These are phyloP conservation scores for Equus przewalskii DNA, from an alignment of 2,113 vertebrate genomes.

Conservation along the genomic window DNA sequence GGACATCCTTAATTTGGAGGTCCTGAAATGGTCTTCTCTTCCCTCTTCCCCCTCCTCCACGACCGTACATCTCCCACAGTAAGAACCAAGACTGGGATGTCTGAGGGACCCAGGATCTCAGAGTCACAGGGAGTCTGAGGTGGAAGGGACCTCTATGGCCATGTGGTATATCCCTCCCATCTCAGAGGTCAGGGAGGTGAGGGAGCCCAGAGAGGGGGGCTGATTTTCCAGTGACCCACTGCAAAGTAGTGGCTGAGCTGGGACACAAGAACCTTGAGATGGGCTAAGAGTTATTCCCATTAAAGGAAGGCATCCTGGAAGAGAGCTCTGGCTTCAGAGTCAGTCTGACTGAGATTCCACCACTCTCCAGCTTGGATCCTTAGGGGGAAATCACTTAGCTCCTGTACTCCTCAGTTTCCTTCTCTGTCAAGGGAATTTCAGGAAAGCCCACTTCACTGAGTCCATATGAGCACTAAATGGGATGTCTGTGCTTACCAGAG, in stretches of 20 bases:
- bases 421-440: not conserved
- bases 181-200: not conserved
- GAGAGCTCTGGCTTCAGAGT: not conserved
- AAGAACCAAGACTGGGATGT: not conserved
- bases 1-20: not conserved
- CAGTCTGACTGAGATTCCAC: rapidly evolving
- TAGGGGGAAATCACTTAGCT: not conserved
- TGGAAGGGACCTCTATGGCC: no score
- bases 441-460: not conserved
- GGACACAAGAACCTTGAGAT: not conserved
- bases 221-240: not conserved
- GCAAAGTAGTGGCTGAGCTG: no score
- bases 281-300: not conserved
- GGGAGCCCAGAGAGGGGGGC: not conserved
- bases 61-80: slow-evolving; percentile 3
- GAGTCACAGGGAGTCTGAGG: not conserved
- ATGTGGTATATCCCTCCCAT: not conserved
- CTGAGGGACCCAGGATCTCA: not conserved
- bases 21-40: not conserved
- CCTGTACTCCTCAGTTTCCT: not conserved
- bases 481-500: not conserved
- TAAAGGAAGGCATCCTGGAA: not conserved
- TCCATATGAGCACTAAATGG: not conserved
- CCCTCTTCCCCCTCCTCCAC: not conserved
- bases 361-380: not conserved